phyloP scores from a whole-genome alignment of 2,888 invertebrate species.

The Brachypterus glaber region DNA sequence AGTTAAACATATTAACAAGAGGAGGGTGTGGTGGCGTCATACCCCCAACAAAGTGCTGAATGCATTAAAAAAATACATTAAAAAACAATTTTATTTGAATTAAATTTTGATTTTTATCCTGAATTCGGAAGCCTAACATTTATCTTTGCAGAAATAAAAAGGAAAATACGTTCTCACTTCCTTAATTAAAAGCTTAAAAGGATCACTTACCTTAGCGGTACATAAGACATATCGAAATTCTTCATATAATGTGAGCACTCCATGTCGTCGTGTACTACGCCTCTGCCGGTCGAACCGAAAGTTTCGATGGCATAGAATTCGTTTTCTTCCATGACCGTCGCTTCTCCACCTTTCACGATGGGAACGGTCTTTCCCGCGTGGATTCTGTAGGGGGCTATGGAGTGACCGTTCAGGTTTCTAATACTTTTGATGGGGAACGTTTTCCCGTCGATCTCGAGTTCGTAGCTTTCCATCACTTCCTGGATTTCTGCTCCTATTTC shows the following conservation, averaged over 20 bases:
- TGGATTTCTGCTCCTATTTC: constrained; percentile 96
- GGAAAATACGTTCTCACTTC: too few species aligned
- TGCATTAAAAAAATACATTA: too few species aligned
- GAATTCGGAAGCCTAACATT: too few species aligned
- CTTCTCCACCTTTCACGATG: constrained; percentile 97
- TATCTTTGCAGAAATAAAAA: too few species aligned
- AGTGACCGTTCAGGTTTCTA: constrained; percentile 96
- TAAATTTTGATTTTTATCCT: too few species aligned
- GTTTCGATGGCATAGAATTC: constrained; percentile 99
- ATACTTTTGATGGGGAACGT: constrained; percentile 95
- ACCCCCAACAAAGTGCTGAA: too few species aligned
- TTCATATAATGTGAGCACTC: constrained; percentile 99
- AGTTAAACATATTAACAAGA: too few species aligned
- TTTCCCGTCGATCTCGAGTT: constrained; percentile 94
- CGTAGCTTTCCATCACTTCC: constrained; percentile 99
- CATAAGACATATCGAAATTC: constrained; percentile 87
- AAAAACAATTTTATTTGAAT: too few species aligned
- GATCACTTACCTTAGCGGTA: constrained; percentile 67
- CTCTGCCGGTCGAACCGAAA: constrained; percentile 94
- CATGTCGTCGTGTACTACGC: constrained; percentile 96
- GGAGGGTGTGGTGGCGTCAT: too few species aligned
- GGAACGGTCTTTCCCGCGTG: constrained; percentile 98
- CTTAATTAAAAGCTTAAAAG: too few species aligned
- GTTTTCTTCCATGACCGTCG: constrained; percentile 96
- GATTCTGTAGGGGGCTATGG: constrained; percentile 95